phyloP scores from a whole-genome alignment of 2,113 vertebrate species.

The Equus quagga region DNA sequence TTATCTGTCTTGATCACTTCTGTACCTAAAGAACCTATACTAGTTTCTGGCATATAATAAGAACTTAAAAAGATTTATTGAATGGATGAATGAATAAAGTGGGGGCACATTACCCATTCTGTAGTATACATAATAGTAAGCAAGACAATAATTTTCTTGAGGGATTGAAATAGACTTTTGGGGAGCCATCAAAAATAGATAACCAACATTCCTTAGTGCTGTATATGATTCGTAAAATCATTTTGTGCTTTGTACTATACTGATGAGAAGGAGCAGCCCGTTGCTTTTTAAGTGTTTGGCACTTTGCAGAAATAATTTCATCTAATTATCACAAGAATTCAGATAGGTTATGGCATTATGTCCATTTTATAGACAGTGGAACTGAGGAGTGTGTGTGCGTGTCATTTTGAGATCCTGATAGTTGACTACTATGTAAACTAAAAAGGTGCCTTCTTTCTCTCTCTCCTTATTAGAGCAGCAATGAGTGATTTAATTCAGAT shows the following conservation, averaged over 20 bases:
- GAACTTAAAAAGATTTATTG: neutral
- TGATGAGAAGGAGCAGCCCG: neutral
- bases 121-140: neutral
- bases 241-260: neutral
- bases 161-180: neutral
- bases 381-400: neutral
- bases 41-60: neutral
- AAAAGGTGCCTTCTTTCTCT: neutral
- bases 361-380: neutral
- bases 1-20: neutral
- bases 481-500: constrained; percentile 32
- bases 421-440: neutral
- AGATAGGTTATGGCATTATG: neutral
- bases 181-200: neutral
- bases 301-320: neutral
- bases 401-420: neutral
- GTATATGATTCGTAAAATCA: neutral
- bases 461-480: neutral
- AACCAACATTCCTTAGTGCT: neutral
- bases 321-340: neutral
- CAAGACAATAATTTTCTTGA: neutral
- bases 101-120: neutral
- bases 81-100: neutral
- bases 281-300: neutral
- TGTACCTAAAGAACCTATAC: neutral